phyloP scores from a whole-genome alignment of 2,888 invertebrate species.

The Achlya flavicornis region DNA sequence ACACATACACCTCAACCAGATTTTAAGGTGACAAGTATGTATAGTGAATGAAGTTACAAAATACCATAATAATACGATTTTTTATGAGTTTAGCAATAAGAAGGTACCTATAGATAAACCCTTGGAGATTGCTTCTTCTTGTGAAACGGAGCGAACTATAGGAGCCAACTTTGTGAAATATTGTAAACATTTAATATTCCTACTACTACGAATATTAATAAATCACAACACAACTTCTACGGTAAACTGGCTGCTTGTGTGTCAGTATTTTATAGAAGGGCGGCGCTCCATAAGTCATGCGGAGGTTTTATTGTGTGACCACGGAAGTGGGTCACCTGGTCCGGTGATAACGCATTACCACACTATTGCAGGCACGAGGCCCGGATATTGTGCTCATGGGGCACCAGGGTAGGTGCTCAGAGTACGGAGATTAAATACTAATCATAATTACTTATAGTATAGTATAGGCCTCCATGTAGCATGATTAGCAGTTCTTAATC shows the following conservation, averaged over 20 bases:
- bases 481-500: too few relatives aligned
- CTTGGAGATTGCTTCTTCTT: too few relatives aligned
- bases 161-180: too few relatives aligned
- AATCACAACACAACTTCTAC: not conserved
- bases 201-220: not conserved
- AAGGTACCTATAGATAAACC: too few relatives aligned
- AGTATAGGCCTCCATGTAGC: too few relatives aligned
- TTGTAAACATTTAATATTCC: too few relatives aligned
- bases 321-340: conserved; percentile 27
- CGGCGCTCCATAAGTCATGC: conserved; percentile 31
- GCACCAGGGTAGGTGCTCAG: not conserved
- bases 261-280: conserved; percentile 15
- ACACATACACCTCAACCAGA: too few relatives aligned
- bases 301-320: conserved; percentile 30
- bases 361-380: conserved; percentile 16
- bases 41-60: too few relatives aligned
- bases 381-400: conserved; percentile 14
- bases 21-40: too few relatives aligned
- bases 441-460: not conserved
- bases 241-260: conserved; percentile 13
- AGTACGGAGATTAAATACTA: not conserved
- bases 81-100: too few relatives aligned
- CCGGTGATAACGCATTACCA: conserved; percentile 27
- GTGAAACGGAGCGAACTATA: too few relatives aligned
- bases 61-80: too few relatives aligned